These are phyloP conservation scores for Balaenoptera acutorostrata DNA, from an alignment of 2,113 vertebrate species.

Conservation along the genomic window DNA sequence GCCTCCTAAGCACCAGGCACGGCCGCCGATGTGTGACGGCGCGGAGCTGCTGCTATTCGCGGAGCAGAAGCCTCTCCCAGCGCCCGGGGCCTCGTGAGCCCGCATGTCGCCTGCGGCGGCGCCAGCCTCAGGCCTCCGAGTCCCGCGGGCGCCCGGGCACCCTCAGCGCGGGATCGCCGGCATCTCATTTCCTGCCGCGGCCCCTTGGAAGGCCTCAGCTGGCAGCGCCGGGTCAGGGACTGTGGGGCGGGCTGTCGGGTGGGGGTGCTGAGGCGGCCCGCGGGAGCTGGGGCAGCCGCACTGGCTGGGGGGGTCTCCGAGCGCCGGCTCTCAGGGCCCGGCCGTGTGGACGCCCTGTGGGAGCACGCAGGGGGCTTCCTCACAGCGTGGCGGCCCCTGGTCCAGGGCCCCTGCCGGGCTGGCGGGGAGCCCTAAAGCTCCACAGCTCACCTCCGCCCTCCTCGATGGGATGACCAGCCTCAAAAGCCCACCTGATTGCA, in stretches of 20 bases:
- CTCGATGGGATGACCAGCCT: not conserved
- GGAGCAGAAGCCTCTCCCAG: not conserved
- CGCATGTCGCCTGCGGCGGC: accelerated
- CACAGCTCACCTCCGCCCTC: not conserved
- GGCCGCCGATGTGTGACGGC: accelerated
- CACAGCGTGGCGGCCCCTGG: accelerated
- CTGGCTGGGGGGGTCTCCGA: accelerated
- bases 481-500: not conserved
- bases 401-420: not conserved
- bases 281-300: not conserved
- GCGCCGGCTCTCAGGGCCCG: not conserved
- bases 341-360: accelerated
- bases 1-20: not conserved
- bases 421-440: not conserved
- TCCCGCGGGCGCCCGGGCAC: not conserved
- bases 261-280: accelerated
- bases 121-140: not conserved
- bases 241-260: no score
- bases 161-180: accelerated
- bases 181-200: accelerated
- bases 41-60: not conserved
- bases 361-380: accelerated
- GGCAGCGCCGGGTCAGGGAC: not conserved
- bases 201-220: not conserved
- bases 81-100: accelerated